phyloP scores from a whole-genome alignment of 1,140 invertebrate species.

The Lasioglossum albipes region DNA sequence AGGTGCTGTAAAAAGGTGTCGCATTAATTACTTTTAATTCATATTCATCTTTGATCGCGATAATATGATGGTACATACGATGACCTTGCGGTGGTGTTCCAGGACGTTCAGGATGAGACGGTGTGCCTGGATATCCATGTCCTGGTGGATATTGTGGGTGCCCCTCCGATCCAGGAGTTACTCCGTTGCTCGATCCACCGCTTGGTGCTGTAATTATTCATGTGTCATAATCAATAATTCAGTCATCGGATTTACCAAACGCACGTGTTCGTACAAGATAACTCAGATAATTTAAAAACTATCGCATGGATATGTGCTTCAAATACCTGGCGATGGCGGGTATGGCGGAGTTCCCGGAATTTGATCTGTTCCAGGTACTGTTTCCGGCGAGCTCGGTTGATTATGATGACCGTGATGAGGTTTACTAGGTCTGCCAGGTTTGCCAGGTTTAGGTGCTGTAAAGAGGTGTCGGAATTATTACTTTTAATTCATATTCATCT shows the following conservation, averaged over 20 bases:
- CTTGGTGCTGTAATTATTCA: no score
- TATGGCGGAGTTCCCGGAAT: constrained; percentile 50
- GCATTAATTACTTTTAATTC: no score
- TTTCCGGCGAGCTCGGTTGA: neutral
- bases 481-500: no score
- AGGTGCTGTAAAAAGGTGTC: constrained; percentile 6
- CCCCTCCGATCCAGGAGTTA: no score
- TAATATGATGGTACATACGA: no score
- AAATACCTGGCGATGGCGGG: neutral
- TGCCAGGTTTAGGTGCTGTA: constrained; percentile 24
- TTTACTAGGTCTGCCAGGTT: neutral
- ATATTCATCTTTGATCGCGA: no score
- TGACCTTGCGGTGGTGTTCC: constrained; percentile 57
- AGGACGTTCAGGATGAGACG: neutral
- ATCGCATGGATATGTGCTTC: neutral
- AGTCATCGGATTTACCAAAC: no score
- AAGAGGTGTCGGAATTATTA: no score
- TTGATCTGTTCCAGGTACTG: neutral
- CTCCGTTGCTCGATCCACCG: no score
- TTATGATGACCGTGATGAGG: constrained; percentile 14
- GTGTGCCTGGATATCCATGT: constrained; percentile 40
- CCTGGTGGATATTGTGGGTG: constrained; percentile 46
- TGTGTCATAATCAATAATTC: no score
- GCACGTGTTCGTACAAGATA: no score
- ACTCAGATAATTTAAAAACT: neutral